Percentiles rank a stretch among this genome's conserved stretches.
phyloP scores from a whole-genome alignment of 2,797 vertebrate species.

The Lateolabrax maculatus region DNA sequence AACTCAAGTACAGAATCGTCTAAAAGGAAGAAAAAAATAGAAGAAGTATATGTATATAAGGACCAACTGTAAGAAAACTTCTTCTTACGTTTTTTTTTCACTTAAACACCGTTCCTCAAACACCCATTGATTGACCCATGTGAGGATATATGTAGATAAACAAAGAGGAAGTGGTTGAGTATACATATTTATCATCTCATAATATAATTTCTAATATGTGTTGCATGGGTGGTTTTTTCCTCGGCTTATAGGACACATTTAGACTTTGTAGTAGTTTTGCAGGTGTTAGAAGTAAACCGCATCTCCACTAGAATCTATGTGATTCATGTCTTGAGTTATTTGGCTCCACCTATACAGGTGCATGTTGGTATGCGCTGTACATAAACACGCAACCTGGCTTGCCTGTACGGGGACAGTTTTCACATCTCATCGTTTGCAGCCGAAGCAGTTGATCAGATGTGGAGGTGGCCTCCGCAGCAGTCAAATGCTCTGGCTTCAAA shows the following conservation, averaged over 20 bases:
- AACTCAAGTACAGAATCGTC: no score
- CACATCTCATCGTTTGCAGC: not conserved
- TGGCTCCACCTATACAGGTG: constrained; percentile 1
- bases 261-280: not conserved
- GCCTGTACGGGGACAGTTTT: no score
- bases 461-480: not conserved
- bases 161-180: not conserved
- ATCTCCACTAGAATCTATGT: not conserved
- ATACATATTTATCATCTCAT: not conserved
- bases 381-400: no score
- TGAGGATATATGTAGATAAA: not conserved
- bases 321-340: constrained; percentile 44
- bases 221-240: not conserved
- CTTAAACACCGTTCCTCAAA: not conserved
- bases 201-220: not conserved
- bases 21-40: no score
- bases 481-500: not conserved
- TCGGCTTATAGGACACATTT: not conserved
- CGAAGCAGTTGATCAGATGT: not conserved
- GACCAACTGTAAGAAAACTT: not conserved
- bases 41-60: no score
- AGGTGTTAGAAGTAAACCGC: not conserved
- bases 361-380: fast-evolving
- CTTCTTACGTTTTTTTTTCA: no score
- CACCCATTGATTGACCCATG: no score